These are phyloP conservation scores for Lasiurus cinereus DNA, from an alignment of 2,113 vertebrate species.

Conservation along the genomic window DNA sequence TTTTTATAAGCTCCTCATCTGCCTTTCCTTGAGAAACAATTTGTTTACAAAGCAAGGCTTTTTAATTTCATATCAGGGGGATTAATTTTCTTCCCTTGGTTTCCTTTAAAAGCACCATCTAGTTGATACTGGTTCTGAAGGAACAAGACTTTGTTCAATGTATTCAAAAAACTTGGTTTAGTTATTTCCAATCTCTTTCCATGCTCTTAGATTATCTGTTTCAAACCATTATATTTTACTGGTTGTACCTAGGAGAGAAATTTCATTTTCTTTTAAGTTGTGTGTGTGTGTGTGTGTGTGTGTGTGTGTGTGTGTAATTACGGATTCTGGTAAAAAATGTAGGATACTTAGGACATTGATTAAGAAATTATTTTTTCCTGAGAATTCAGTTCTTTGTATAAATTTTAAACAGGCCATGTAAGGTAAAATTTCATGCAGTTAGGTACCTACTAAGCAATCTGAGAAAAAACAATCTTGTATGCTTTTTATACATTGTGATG, in stretches of 20 bases:
- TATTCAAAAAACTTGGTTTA: constrained; percentile 42
- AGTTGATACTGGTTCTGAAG: constrained; percentile 35
- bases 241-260: constrained; percentile 37
- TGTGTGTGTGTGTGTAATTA: not conserved
- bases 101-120: not conserved
- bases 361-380: constrained; percentile 12
- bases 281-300: not conserved
- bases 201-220: constrained; percentile 28
- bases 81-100: not conserved
- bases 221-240: constrained; percentile 44
- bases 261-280: not conserved
- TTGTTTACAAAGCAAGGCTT: constrained; percentile 56
- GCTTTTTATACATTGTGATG: not conserved
- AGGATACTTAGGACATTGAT: not conserved
- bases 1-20: constrained; percentile 2
- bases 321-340: constrained; percentile 14
- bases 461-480: not conserved
- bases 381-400: constrained; percentile 6
- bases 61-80: not conserved
- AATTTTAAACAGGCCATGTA: not conserved
- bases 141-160: not conserved
- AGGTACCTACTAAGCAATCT: not conserved
- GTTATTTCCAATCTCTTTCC: constrained; percentile 16
- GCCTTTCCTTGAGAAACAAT: not conserved
- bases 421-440: not conserved